Evolutionary conservation across 2,113 vertebrate species (phyloP).

Genomic region (Tretioscincus oriximinensis): DNA sequence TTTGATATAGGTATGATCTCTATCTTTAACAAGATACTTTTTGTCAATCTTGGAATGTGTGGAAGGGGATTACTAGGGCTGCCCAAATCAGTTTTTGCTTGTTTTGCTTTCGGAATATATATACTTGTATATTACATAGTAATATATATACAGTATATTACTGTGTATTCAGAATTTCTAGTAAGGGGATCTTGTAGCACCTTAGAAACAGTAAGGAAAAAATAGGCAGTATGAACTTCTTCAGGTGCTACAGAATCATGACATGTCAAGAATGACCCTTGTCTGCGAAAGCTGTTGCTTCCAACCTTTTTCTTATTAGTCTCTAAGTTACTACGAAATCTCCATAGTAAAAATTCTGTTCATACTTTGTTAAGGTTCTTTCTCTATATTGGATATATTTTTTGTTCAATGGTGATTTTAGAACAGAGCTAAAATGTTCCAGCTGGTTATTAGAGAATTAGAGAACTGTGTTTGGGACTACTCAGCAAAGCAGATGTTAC

Average conservation of each 20-base stretch:
- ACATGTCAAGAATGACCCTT: too few species aligned
- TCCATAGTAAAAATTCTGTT: constrained; percentile 11
- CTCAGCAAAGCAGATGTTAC: constrained; percentile 23
- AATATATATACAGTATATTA: too few species aligned
- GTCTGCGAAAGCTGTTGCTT: too few species aligned
- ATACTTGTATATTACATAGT: too few species aligned
- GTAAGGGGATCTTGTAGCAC: too few species aligned
- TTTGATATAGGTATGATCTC: not conserved
- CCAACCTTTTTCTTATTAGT: too few species aligned
- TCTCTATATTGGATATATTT: not conserved
- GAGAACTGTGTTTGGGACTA: not conserved
- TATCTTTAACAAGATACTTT: not conserved
- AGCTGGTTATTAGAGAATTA: constrained; percentile 9
- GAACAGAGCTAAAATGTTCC: constrained; percentile 28
- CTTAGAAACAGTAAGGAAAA: too few species aligned
- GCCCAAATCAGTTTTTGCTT: not conserved
- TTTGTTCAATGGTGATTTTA: constrained; percentile 12
- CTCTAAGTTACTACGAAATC: too few species aligned
- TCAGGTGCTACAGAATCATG: too few species aligned
- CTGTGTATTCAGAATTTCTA: too few species aligned
- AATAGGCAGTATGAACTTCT: too few species aligned
- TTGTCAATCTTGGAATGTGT: not conserved
- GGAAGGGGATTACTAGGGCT: not conserved
- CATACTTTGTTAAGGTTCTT: not conserved
- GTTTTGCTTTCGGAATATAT: too few species aligned